Conservation (phyloP, 1,140 invertebrate genomes). For the Zaprionus davidi region DNA sequence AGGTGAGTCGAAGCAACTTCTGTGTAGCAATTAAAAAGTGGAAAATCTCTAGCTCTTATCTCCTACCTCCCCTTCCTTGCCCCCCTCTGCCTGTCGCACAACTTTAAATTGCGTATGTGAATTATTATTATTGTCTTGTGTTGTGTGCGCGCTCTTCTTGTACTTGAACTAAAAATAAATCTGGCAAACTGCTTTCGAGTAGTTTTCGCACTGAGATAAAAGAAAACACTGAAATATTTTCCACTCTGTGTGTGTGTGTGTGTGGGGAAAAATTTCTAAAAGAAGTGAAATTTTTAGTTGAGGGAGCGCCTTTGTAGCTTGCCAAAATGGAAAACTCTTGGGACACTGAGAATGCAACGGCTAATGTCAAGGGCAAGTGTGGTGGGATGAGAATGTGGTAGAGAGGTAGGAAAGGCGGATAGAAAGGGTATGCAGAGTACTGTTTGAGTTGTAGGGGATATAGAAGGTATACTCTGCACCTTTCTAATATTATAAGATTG, state of each 20-base stretch:
- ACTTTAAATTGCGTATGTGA: constrained; percentile 16
- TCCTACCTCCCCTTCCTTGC: neutral
- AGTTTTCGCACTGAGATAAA: constrained; percentile 11
- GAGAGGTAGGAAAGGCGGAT: neutral
- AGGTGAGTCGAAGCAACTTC: constrained; percentile 44
- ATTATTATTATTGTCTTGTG: constrained; percentile 14
- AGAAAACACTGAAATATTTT: neutral
- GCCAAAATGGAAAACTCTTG: neutral
- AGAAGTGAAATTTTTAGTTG: neutral
- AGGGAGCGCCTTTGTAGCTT: neutral
- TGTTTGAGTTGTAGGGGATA: neutral
- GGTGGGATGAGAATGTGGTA: neutral
- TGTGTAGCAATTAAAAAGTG: constrained; percentile 1
- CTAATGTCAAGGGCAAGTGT: constrained; percentile 1
- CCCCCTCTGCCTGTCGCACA: neutral
- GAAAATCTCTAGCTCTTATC: neutral
- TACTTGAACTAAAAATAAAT: constrained; percentile 24
- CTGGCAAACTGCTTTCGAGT: constrained; percentile 30
- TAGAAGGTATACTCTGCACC: neutral
- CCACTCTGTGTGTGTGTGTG: neutral
- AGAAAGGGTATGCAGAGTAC: neutral
- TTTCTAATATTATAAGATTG: no score
- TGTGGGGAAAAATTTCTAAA: neutral
- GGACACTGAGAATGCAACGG: neutral
- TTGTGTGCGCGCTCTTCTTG: constrained; percentile 1